Base-by-base conservation (phyloP, 2,888 invertebrate genomes). In the Silvanus unidentatus region DNA sequence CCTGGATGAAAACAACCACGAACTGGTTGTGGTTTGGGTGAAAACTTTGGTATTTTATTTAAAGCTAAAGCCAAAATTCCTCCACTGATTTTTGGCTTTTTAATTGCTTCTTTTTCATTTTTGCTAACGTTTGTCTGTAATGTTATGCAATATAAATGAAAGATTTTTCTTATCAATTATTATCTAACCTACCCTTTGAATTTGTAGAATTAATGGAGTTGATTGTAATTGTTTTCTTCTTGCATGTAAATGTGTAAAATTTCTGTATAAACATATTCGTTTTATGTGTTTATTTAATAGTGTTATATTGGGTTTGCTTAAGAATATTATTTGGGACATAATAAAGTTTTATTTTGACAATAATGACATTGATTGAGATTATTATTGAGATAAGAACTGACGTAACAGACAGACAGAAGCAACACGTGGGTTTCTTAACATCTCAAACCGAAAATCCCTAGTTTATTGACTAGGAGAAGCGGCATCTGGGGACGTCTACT, bases 1-100 rank as follows among this genome's bases (percentile, higher is more conserved):
- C 93, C 93, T 71, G 93, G 90, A 77, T 95, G 94, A 78, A 94
- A 91, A 79, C 94, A 95, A 76, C 84, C 83, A 75, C 93, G 69
- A 41, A 73, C 75, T 44, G 76, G 76, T 57, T 76, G 77, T 44
- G 52, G 58, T 47, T 71, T 75, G 29, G 71, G 70, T 52, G 68
- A 65, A 29, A 53, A 55, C 13, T 53, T 47, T n/a, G 55, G 59
- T 45, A 59, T 52, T 35, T 62, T 56, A 36, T 58, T 60, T 49
- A 69, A 48, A 16, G 62, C 49, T 49, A 59, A 53, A 6, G 65
- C 52, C 44, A 69, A 52, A 42, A 68, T 60, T 16, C 64, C 63
- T n/a, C 52, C 59, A 39, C 53, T 53, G 3, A 48, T 45, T 45
- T 52, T 58, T 8, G 45, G 41, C 40, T 50, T 55, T 27, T 53